Percentiles rank a stretch among this genome's conserved stretches.
These are phyloP conservation scores for Phrynosoma platyrhinos DNA, from an alignment of 2,113 vertebrate genomes.

Conservation along the genomic window DNA sequence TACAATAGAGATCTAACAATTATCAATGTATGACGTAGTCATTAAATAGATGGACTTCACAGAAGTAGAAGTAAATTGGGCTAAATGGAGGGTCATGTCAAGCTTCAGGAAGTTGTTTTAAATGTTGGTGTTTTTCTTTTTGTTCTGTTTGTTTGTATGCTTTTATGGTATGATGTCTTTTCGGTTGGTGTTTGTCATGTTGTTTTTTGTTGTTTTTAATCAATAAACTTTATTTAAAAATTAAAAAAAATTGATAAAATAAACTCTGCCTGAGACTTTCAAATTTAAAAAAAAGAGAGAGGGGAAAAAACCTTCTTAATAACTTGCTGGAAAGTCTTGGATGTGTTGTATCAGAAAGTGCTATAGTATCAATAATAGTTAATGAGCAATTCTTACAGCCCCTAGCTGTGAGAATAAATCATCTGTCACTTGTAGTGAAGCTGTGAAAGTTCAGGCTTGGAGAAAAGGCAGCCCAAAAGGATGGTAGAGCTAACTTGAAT, in stretches of 20 bases:
- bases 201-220: too few relatives aligned
- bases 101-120: too few relatives aligned
- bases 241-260: not conserved
- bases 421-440: constrained; percentile 33
- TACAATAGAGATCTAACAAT: too few relatives aligned
- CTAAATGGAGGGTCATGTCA: too few relatives aligned
- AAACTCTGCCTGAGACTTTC: not conserved
- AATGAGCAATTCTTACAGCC: constrained; percentile 34
- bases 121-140: too few relatives aligned
- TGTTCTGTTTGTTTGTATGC: too few relatives aligned
- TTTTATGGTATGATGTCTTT: too few relatives aligned
- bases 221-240: too few relatives aligned
- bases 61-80: too few relatives aligned
- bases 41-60: too few relatives aligned
- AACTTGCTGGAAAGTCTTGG: constrained; percentile 11
- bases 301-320: not conserved
- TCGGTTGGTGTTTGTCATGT: too few relatives aligned
- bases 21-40: too few relatives aligned
- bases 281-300: not conserved
- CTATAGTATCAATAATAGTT: constrained; percentile 33
- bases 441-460: constrained; percentile 19
- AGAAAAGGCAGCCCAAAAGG: not conserved
- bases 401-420: constrained; percentile 38
- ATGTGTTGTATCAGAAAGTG: constrained; percentile 4
- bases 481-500: constrained; percentile 2